phyloP scores from a whole-genome alignment of 64 coral and sea anemone species.

The Pocillopora verrucosa region DNA sequence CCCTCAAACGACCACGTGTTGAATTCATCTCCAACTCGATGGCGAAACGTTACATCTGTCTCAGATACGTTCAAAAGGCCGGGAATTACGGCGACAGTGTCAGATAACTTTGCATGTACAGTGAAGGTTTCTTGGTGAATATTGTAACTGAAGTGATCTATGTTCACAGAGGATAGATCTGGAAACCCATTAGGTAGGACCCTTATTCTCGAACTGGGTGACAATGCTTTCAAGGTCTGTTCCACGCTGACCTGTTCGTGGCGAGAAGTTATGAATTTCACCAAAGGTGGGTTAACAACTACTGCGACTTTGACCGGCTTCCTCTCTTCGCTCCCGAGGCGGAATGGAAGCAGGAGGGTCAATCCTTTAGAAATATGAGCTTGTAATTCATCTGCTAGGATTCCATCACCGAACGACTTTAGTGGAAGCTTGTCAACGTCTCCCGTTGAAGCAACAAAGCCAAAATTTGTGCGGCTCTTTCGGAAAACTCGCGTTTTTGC shows the following conservation, averaged over 20 bases:
- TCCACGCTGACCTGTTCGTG: conserved; percentile 76
- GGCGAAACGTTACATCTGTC: conserved; percentile 68
- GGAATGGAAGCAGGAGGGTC: conserved; percentile 86
- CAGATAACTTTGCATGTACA: conserved; percentile 57
- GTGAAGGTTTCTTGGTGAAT: conserved; percentile 78
- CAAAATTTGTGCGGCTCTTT: conserved; percentile 73
- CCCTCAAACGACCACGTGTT: conserved; percentile 82
- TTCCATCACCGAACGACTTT: conserved; percentile 87
- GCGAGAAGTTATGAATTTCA: conserved; percentile 83
- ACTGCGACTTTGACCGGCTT: conserved; percentile 87
- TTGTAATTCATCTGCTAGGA: conserved; percentile 74
- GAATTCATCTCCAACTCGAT: conserved; percentile 82
- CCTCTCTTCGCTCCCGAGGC: conserved; percentile 52
- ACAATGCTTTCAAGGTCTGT: conserved; percentile 75
- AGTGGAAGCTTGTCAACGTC: conserved; percentile 84
- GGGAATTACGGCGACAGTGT: conserved; percentile 67
- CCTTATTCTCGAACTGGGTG: conserved; percentile 65
- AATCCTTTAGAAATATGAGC: conserved; percentile 92
- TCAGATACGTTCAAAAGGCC: conserved; percentile 63
- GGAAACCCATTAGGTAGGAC: conserved; percentile 76
- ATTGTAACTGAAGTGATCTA: conserved; percentile 89
- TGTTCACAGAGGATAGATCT: conserved; percentile 53
- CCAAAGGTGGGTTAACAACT: conserved; percentile 62
- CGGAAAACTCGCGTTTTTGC: conserved; percentile 75
- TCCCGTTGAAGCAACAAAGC: conserved; percentile 93